Conservation (phyloP, 2,797 vertebrate genomes). For the Garrulus glandarius region DNA sequence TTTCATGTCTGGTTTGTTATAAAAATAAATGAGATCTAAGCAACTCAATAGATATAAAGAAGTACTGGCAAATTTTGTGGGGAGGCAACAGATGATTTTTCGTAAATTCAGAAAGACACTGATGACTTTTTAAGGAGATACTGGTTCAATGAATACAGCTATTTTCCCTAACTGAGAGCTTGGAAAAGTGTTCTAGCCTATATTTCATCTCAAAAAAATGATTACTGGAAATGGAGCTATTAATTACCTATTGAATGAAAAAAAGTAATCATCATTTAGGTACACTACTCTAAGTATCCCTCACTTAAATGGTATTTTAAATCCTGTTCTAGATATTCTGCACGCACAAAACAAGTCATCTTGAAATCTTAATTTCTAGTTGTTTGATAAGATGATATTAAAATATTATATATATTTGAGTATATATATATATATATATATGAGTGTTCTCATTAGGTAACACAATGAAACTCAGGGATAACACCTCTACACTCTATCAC, state of each 20-base stretch:
- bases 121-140: neutral
- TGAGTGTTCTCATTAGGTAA: neutral
- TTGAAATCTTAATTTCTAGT: neutral
- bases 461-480: neutral
- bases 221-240: neutral
- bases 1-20: neutral
- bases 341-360: neutral
- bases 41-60: accelerated
- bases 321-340: neutral
- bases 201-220: neutral
- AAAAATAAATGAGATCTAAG: neutral
- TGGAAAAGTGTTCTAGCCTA: neutral
- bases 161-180: neutral
- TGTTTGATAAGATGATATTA: neutral
- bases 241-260: neutral
- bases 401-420: neutral
- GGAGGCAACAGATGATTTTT: neutral
- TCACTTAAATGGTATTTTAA: neutral
- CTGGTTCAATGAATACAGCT: neutral
- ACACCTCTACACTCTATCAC: neutral
- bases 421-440: too few species aligned
- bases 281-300: neutral
- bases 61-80: neutral
- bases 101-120: neutral
- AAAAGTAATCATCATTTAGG: neutral